Percentiles rank a stretch among this genome's conserved stretches.
These are phyloP conservation scores for Delichon dasypus DNA, from an alignment of 2,797 vertebrate genomes.

Conservation along the genomic window DNA sequence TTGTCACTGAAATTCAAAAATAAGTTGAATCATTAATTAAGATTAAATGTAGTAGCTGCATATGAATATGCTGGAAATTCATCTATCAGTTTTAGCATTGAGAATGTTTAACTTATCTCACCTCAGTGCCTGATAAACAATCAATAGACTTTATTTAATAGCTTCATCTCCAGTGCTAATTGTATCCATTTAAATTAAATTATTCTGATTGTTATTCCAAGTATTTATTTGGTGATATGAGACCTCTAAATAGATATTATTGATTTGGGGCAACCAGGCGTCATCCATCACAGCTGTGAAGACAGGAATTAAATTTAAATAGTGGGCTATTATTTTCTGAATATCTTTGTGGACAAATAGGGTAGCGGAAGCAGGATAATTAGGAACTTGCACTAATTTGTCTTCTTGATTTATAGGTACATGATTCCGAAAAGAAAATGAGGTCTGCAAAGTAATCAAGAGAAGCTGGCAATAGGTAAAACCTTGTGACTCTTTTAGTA, in stretches of 20 bases:
- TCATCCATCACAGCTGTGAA: constrained; percentile 50
- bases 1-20: background rate
- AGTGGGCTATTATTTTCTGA: constrained; percentile 37
- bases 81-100: background rate
- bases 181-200: constrained; percentile 54
- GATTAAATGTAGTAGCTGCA: background rate
- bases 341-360: constrained; percentile 48
- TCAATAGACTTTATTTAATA: constrained; percentile 49
- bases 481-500: background rate
- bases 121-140: constrained; percentile 41
- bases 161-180: constrained; percentile 38
- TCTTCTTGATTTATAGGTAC: constrained; percentile 45
- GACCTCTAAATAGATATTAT: constrained; percentile 47
- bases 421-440: constrained; percentile 25
- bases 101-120: background rate
- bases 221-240: constrained; percentile 41
- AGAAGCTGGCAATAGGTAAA: background rate
- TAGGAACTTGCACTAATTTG: constrained; percentile 47
- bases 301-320: constrained; percentile 42
- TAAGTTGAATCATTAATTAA: background rate
- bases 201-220: constrained; percentile 55
- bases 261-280: constrained; percentile 44
- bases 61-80: background rate
- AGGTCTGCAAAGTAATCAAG: constrained; percentile 23
- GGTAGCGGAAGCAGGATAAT: constrained; percentile 12